phyloP scores from a whole-genome alignment of 2,797 vertebrate genomes.

The Lates japonicus region DNA sequence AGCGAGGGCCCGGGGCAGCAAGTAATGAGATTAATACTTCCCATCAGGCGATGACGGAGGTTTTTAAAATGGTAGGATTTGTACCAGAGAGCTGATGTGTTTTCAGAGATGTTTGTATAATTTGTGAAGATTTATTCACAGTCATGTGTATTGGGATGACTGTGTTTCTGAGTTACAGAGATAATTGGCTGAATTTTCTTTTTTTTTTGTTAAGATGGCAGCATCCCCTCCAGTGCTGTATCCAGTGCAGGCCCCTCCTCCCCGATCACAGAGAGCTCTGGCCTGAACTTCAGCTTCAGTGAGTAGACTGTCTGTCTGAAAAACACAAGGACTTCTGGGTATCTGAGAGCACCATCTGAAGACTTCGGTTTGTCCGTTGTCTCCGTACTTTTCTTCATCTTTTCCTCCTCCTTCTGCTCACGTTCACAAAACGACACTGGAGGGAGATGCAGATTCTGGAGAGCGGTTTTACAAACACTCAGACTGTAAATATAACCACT shows the following conservation, averaged over 20 bases:
- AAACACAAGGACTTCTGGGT: slow-evolving; percentile 28
- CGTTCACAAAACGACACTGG: slow-evolving; percentile 17
- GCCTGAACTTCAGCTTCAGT: slow-evolving; percentile 88
- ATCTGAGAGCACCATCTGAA: neutral
- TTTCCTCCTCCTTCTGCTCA: slow-evolving; percentile 16
- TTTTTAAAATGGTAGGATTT: neutral
- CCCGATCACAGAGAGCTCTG: slow-evolving; percentile 84
- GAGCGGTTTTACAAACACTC: neutral
- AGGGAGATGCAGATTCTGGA: slow-evolving; percentile 17
- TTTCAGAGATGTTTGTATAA: neutral
- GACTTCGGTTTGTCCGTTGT: neutral
- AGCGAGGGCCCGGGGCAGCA: neutral
- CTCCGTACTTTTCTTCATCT: neutral
- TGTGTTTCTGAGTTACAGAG: neutral
- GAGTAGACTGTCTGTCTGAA: slow-evolving; percentile 66
- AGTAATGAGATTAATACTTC: slow-evolving; percentile 2
- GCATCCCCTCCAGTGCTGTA: slow-evolving; percentile 90
- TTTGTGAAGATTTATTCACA: neutral
- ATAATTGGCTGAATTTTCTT: neutral
- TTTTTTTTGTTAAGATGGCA: slow-evolving; percentile 85
- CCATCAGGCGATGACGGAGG: neutral
- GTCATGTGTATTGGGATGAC: too few relatives aligned
- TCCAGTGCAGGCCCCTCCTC: slow-evolving; percentile 94
- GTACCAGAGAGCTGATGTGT: neutral
- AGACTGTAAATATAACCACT: neutral